A percentile compares a stretch with the other conserved stretches of the same genome.
These are phyloP conservation scores for Dasyornis broadbenti DNA, from an alignment of 2,113 vertebrate species.

Conservation along the genomic window DNA sequence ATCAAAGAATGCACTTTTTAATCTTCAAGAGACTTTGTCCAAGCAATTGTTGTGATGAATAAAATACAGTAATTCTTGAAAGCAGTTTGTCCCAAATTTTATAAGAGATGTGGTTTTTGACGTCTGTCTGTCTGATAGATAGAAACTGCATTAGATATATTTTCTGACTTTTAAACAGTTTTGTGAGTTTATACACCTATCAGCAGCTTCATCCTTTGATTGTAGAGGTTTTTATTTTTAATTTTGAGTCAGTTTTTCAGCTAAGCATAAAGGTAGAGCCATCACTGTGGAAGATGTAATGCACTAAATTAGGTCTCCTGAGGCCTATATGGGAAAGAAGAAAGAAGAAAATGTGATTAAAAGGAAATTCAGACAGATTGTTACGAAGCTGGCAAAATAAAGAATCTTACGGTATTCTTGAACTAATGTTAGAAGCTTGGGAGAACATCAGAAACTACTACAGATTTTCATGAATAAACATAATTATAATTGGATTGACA, in stretches of 20 bases:
- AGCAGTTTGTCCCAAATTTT: neutral
- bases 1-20: neutral
- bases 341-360: slow-evolving; percentile 28
- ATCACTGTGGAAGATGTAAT: neutral
- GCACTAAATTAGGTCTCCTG: slow-evolving; percentile 7
- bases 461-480: slow-evolving; percentile 64
- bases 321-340: neutral
- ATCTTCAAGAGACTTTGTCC: neutral
- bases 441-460: slow-evolving; percentile 22
- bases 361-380: slow-evolving; percentile 33
- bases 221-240: neutral
- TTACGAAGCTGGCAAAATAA: slow-evolving; percentile 44
- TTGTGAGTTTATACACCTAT: neutral
- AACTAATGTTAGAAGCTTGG: slow-evolving; percentile 37
- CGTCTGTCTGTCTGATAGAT: neutral
- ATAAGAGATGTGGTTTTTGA: neutral
- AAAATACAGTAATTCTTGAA: neutral
- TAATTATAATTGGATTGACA: slow-evolving; percentile 22
- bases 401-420: slow-evolving; percentile 20
- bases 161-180: neutral
- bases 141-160: neutral
- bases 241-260: neutral
- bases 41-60: neutral
- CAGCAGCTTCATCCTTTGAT: neutral
- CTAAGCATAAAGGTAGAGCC: slow-evolving; percentile 2